These are phyloP conservation scores for Neocrepidodera transversa DNA, from an alignment of 2,888 invertebrate species.

Conservation along the genomic window DNA sequence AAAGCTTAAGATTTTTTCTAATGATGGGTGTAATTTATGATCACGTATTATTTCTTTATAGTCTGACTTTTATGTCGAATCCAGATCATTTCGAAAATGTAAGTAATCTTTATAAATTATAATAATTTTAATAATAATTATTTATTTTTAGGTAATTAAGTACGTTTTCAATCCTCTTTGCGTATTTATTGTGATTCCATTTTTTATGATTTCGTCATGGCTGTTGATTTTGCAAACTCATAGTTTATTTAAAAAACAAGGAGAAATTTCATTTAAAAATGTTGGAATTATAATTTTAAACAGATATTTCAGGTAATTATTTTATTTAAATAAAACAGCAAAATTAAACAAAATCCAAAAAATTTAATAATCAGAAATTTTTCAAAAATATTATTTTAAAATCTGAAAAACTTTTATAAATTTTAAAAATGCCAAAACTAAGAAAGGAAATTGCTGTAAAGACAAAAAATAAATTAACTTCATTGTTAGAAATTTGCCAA, in stretches of 20 bases:
- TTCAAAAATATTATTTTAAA: too few species aligned
- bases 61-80: background rate
- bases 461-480: too few species aligned
- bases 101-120: background rate
- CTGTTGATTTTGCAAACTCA: background rate
- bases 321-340: too few species aligned
- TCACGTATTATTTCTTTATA: background rate
- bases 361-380: too few species aligned
- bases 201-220: slow-evolving; percentile 4
- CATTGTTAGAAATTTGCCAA: too few species aligned
- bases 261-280: background rate
- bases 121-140: background rate
- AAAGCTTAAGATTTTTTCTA: slow-evolving; percentile 3
- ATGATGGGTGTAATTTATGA: background rate
- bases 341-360: too few species aligned
- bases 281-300: background rate
- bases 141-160: slow-evolving; percentile 1
- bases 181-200: slow-evolving; percentile 1
- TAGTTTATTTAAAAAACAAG: slow-evolving; percentile 1
- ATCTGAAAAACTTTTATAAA: too few species aligned
- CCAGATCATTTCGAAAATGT: slow-evolving; percentile 4
- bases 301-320: slow-evolving; percentile 11
- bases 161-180: background rate
- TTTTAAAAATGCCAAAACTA: too few species aligned
- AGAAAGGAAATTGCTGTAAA: too few species aligned